Conservation (phyloP, 2,888 invertebrate genomes). For the Lathronympha strigana region DNA sequence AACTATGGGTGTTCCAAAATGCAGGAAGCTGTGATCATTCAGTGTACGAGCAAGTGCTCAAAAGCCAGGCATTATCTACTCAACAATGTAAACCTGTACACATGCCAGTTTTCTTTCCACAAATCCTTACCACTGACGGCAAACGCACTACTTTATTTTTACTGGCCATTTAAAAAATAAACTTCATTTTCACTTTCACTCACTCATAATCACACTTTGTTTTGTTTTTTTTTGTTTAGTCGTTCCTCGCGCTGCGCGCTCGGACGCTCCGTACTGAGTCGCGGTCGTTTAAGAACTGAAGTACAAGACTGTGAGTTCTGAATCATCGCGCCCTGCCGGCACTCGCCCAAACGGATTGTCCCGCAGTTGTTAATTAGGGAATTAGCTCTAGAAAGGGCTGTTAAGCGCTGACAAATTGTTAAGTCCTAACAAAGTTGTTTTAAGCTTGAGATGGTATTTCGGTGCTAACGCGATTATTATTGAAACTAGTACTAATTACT, state of each 20-base stretch:
- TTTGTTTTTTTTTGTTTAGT: slow-evolving; percentile 38
- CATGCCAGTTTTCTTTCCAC: slow-evolving; percentile 61
- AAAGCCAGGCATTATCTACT: slow-evolving; percentile 61
- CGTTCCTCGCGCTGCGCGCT: slow-evolving; percentile 49
- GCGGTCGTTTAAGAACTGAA: slow-evolving; percentile 71
- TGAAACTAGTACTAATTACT: no score
- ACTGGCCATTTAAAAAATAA: slow-evolving; percentile 59
- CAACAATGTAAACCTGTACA: slow-evolving; percentile 76
- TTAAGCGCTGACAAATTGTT: slow-evolving; percentile 13
- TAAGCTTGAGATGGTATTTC: no score
- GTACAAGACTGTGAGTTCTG: slow-evolving; percentile 52
- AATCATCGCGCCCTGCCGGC: slow-evolving; percentile 23
- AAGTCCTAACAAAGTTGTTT: background rate
- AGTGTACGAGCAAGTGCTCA: slow-evolving; percentile 38
- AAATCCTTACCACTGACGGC: slow-evolving; percentile 78
- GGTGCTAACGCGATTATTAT: no score
- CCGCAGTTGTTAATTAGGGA: slow-evolving; percentile 41
- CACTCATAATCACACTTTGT: slow-evolving; percentile 44
- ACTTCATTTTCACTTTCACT: slow-evolving; percentile 45
- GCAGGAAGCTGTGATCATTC: slow-evolving; percentile 37
- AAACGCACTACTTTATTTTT: slow-evolving; percentile 80
- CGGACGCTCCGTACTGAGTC: slow-evolving; percentile 58
- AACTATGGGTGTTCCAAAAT: slow-evolving; percentile 31
- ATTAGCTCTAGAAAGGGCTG: slow-evolving; percentile 27
- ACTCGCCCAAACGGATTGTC: slow-evolving; percentile 48